A percentile compares a stretch with the other conserved stretches of the same genome.
Conservation (phyloP, 2,888 invertebrate species). For the Leptinotarsa tumamoca region DNA sequence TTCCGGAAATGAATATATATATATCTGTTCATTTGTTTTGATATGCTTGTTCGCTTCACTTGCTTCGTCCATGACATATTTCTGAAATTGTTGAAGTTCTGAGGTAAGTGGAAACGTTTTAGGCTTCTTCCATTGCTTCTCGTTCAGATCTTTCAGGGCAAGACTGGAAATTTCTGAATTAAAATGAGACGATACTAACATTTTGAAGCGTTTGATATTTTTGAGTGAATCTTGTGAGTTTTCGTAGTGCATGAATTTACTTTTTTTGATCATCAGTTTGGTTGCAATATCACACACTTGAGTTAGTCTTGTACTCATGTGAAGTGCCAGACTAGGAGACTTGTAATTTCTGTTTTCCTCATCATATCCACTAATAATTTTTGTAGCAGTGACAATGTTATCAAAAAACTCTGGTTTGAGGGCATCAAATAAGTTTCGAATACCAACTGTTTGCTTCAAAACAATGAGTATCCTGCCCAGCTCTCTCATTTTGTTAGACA, state of each 20-base stretch:
- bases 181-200: neutral
- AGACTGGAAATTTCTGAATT: neutral
- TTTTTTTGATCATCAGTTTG: neutral
- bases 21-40: constrained; percentile 2
- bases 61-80: neutral
- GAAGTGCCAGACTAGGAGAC: neutral
- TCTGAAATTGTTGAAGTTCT: constrained; percentile 1
- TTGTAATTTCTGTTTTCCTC: neutral
- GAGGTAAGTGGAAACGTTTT: neutral
- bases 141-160: neutral
- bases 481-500: constrained; percentile 1
- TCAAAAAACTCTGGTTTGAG: constrained; percentile 2
- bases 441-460: neutral
- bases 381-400: constrained; percentile 5
- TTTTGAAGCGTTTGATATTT: neutral
- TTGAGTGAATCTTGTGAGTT: neutral
- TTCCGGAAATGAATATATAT: neutral
- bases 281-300: neutral
- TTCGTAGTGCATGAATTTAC: neutral
- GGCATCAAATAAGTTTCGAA: constrained; percentile 1
- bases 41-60: neutral
- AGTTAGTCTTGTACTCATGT: neutral
- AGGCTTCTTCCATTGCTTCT: neutral
- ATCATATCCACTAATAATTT: neutral
- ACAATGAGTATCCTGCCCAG: neutral